phyloP scores from a whole-genome alignment of 2,888 invertebrate species.

The Callinectes sapidus region DNA sequence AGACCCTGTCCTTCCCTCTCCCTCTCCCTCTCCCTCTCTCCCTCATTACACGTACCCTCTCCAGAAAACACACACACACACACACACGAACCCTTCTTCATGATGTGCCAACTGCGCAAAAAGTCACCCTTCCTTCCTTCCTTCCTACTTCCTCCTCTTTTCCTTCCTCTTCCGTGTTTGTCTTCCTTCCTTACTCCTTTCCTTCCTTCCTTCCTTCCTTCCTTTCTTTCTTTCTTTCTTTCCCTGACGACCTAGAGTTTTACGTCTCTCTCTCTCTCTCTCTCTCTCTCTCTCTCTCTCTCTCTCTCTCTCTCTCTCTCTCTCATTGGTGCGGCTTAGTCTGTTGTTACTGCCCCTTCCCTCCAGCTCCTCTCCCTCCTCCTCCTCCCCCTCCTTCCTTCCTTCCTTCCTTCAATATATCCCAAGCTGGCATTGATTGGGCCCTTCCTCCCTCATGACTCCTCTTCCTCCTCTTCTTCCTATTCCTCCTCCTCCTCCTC shows the following conservation, averaged over 20 bases:
- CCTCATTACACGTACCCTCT: background rate
- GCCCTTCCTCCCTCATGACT: background rate
- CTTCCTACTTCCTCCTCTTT: background rate
- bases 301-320: slow-evolving; percentile 40
- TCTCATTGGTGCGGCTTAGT: background rate
- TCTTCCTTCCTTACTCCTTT: slow-evolving; percentile 27
- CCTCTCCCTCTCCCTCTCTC: background rate
- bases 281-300: slow-evolving; percentile 41
- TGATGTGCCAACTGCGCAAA: background rate
- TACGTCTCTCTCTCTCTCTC: slow-evolving; percentile 32
- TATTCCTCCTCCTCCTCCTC: background rate
- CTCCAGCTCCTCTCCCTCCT: background rate
- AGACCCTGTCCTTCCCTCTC: background rate
- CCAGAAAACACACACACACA: background rate
- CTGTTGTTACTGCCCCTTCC: background rate
- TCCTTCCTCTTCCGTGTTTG: background rate
- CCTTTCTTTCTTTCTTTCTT: background rate
- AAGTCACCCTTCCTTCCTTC: background rate
- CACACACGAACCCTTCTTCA: slow-evolving; percentile 7
- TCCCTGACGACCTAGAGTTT: background rate
- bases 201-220: slow-evolving; percentile 27
- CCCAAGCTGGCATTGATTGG: background rate
- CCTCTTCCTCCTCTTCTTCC: background rate
- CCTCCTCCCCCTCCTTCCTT: background rate
- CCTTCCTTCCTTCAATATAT: background rate